Evolutionary conservation across 2,113 vertebrate genomes (phyloP).

Genomic region (Aspidoscelis tigris): DNA sequence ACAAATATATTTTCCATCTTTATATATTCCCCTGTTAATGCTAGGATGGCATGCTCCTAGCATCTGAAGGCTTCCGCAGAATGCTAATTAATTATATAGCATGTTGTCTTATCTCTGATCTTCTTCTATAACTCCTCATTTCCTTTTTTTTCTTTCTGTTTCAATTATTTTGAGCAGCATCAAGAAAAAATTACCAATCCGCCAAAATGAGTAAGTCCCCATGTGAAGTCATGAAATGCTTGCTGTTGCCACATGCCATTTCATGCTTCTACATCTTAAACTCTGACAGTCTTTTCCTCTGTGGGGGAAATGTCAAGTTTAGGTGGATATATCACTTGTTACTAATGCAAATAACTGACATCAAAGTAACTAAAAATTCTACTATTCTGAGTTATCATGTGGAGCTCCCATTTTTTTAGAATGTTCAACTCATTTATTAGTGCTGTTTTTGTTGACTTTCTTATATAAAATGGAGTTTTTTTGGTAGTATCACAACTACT

Average conservation of each 20-base stretch:
- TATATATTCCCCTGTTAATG: conserved; percentile 45
- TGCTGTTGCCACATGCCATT: conserved; percentile 81
- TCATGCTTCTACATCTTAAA: conserved; percentile 90
- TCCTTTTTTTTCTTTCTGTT: conserved; percentile 86
- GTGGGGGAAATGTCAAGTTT: conserved; percentile 87
- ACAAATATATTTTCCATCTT: conserved; percentile 46
- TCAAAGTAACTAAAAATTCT: conserved; percentile 69
- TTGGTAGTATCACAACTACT: rapidly evolving
- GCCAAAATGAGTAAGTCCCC: conserved; percentile 97
- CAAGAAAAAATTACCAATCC: conserved; percentile 98
- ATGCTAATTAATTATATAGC: conserved; percentile 71
- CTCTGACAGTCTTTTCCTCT: conserved; percentile 84
- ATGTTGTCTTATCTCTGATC: conserved; percentile 73
- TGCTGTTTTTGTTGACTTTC: conserved; percentile 50
- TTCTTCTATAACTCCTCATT: conserved; percentile 79
- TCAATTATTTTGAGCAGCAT: conserved; percentile 97
- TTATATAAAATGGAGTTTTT: conserved; percentile 41
- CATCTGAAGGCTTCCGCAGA: conserved; percentile 61
- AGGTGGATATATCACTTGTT: conserved; percentile 77
- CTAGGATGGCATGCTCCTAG: conserved; percentile 72
- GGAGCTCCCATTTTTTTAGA: conserved; percentile 68
- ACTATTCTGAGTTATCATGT: conserved; percentile 60
- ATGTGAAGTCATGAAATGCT: conserved; percentile 83
- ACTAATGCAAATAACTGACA: conserved; percentile 70
- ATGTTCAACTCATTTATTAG: conserved; percentile 62